phyloP scores from a whole-genome alignment of 2,888 invertebrate species.

The Caenorhabditis sinica region DNA sequence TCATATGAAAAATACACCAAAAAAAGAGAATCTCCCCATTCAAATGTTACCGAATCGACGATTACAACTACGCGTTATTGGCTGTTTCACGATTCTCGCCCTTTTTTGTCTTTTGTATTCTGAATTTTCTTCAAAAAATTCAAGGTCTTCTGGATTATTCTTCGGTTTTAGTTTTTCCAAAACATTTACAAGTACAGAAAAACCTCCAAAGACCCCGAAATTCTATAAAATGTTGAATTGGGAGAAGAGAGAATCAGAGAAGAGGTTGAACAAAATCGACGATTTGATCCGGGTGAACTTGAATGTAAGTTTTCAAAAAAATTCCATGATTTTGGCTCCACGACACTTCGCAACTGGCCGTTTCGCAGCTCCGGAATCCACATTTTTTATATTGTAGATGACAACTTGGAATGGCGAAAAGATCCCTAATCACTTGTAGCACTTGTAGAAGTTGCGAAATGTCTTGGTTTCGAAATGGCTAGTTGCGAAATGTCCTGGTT shows the following conservation, averaged over 20 bases:
- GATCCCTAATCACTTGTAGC: too few species aligned
- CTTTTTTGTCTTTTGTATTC: constrained; percentile 12
- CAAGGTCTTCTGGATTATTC: neutral
- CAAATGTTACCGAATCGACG: constrained; percentile 41
- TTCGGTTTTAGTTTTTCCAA: neutral
- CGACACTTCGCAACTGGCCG: too few species aligned
- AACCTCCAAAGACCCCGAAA: constrained; percentile 33
- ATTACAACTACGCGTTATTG: constrained; percentile 36
- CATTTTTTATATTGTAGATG: neutral
- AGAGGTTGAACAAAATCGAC: constrained; percentile 51
- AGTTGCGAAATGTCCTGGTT: neutral
- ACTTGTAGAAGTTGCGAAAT: too few species aligned
- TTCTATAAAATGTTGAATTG: constrained; percentile 60
- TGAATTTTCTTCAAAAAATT: neutral
- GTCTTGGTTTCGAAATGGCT: neutral
- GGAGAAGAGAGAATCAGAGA: constrained; percentile 53
- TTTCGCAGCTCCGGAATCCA: neutral
- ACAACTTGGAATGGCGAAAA: too few species aligned
- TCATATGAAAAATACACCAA: neutral
- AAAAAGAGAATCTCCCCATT: neutral
- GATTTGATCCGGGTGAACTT: constrained; percentile 45
- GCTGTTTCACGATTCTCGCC: constrained; percentile 3
- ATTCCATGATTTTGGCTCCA: too few species aligned
- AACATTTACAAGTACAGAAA: neutral
- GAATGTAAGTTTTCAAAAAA: constrained; percentile 34